Evolutionary conservation across 2,888 invertebrate genomes (phyloP).

Genomic region (Eupithecia pulchellata): DNA sequence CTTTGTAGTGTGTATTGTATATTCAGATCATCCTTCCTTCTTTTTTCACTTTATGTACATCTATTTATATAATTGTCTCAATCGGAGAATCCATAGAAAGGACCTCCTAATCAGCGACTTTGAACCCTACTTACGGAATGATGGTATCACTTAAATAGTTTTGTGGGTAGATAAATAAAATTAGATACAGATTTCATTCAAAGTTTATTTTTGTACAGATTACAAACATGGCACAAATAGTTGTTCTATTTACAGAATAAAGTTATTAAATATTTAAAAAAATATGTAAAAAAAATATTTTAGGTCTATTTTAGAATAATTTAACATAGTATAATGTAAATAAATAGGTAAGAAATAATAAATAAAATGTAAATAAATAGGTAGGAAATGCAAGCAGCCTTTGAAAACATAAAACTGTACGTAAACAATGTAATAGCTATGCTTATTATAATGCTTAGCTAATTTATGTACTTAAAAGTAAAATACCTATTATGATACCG

Average conservation of each 20-base stretch:
- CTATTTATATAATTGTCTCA: too few relatives aligned
- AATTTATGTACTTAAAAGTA: background rate
- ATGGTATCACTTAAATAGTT: background rate
- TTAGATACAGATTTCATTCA: background rate
- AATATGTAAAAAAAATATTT: background rate
- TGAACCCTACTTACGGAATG: background rate
- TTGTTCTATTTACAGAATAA: background rate
- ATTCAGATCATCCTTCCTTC: conserved; percentile 26
- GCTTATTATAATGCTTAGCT: background rate
- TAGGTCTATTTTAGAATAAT: background rate
- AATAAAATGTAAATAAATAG: background rate
- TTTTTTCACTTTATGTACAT: background rate
- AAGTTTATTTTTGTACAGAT: background rate
- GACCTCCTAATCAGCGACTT: background rate
- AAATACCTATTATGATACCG: background rate
- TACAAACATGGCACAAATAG: background rate
- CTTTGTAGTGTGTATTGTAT: background rate
- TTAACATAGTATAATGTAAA: background rate
- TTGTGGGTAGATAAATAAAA: background rate
- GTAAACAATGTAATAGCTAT: background rate
- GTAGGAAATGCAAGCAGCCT: background rate
- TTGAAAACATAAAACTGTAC: background rate
- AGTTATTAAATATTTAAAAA: background rate
- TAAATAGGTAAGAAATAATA: too few relatives aligned
- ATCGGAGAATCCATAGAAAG: background rate